Evolutionary conservation across 1,140 invertebrate species (phyloP).

Genomic region (Micrasema minimum): DNA sequence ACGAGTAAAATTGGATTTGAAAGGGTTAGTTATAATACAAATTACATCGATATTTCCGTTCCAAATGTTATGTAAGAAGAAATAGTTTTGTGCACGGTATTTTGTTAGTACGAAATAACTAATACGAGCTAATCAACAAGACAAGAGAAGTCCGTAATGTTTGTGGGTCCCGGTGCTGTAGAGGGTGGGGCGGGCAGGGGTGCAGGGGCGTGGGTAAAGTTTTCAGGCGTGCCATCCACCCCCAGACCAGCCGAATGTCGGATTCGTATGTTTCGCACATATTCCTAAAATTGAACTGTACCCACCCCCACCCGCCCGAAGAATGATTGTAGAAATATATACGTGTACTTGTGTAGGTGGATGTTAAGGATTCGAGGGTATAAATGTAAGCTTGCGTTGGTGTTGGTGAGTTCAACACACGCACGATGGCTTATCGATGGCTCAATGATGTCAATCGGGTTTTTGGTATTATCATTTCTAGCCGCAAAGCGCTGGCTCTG

Average conservation of each 20-base stretch:
- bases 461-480: too few species aligned
- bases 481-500: too few species aligned
- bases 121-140: too few species aligned
- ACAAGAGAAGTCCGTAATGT: too few species aligned
- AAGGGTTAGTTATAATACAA: too few species aligned
- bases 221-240: conserved; percentile 10
- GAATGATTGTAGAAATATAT: conserved; percentile 19
- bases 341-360: neutral
- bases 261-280: conserved; percentile 37
- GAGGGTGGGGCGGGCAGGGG: neutral
- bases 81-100: too few species aligned
- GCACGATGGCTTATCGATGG: conserved; percentile 8
- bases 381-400: too few species aligned
- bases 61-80: too few species aligned
- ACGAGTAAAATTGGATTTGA: too few species aligned
- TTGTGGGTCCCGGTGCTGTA: too few species aligned
- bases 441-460: neutral
- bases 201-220: neutral
- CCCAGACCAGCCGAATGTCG: conserved; percentile 20
- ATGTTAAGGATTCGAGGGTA: neutral
- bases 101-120: too few species aligned
- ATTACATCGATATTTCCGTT: too few species aligned
- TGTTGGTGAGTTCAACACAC: neutral
- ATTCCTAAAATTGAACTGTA: conserved; percentile 37
- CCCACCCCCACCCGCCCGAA: conserved; percentile 48